Conservation (phyloP, 2,888 invertebrate genomes). For the Eristalinus aeneus region DNA sequence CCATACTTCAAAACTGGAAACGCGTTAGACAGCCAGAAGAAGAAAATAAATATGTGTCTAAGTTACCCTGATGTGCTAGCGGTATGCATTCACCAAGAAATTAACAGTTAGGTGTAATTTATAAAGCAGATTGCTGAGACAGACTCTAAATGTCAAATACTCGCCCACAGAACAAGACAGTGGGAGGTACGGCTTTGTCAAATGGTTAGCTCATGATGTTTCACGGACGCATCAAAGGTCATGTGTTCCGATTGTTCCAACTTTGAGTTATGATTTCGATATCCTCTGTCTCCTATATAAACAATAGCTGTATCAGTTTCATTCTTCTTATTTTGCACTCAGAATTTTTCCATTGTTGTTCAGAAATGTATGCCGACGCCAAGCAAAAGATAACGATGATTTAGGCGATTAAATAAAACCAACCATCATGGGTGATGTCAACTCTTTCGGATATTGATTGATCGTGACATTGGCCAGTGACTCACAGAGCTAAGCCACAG, state of each 20-base stretch:
- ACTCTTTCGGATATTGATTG: background rate
- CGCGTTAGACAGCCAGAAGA: background rate
- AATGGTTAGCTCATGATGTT: slow-evolving; percentile 33
- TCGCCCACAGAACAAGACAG: slow-evolving; percentile 17
- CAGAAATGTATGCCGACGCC: background rate
- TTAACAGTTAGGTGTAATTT: slow-evolving; percentile 47
- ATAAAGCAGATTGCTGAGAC: slow-evolving; percentile 44
- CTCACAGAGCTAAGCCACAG: background rate
- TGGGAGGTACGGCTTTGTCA: slow-evolving; percentile 18
- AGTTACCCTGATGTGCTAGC: background rate
- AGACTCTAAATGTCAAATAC: slow-evolving; percentile 55
- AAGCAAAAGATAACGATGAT: background rate
- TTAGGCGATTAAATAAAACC: background rate
- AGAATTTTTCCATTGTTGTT: background rate
- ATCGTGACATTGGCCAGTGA: background rate
- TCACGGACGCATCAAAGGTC: slow-evolving; percentile 45
- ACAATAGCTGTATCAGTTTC: background rate
- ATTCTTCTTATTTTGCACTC: background rate
- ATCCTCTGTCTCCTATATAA: background rate
- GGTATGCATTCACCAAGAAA: slow-evolving; percentile 18
- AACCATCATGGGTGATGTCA: background rate
- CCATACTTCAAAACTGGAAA: background rate
- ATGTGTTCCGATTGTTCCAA: slow-evolving; percentile 15
- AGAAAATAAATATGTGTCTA: background rate
- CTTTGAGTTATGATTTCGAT: slow-evolving; percentile 7